phyloP scores from a whole-genome alignment of 2,113 vertebrate species.

The Oryzias melastigma region DNA sequence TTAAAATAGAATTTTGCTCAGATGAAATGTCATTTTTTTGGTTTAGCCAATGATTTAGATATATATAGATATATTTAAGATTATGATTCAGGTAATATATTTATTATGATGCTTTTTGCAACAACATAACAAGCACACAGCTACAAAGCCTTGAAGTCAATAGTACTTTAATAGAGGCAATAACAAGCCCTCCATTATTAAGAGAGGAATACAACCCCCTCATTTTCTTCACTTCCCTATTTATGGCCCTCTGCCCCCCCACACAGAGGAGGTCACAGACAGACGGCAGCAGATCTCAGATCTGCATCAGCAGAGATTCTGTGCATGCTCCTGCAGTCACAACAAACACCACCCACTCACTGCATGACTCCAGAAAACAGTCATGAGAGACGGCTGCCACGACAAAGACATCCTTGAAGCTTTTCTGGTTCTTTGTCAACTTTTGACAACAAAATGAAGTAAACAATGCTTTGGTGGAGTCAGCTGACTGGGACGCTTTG shows the following conservation, averaged over 20 bases:
- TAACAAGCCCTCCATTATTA: slow-evolving; percentile 40
- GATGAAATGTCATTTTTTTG: no score
- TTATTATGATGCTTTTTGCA: neutral
- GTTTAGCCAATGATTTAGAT: no score
- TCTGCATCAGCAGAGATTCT: slow-evolving; percentile 12
- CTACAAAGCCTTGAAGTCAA: slow-evolving; percentile 5
- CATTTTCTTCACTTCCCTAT: neutral
- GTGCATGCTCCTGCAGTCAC: slow-evolving; percentile 11
- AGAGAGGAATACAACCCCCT: slow-evolving; percentile 5
- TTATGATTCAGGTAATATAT: no score
- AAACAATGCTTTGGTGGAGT: no score
- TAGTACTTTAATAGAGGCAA: slow-evolving; percentile 14
- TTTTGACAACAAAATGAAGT: neutral
- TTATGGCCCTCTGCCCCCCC: slow-evolving; percentile 23
- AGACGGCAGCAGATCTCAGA: slow-evolving; percentile 9
- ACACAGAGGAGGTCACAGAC: slow-evolving; percentile 16
- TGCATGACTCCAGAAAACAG: neutral
- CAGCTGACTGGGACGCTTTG: no score
- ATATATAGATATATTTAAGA: no score
- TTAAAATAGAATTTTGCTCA: no score
- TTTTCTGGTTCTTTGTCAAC: neutral
- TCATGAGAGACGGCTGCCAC: slow-evolving; percentile 26
- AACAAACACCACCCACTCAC: slow-evolving; percentile 17
- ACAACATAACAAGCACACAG: neutral
- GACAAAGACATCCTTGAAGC: neutral